Percentiles rank a stretch among this genome's conserved stretches.
phyloP scores from a whole-genome alignment of 2,888 invertebrate species.

The Lottia gigantea region DNA sequence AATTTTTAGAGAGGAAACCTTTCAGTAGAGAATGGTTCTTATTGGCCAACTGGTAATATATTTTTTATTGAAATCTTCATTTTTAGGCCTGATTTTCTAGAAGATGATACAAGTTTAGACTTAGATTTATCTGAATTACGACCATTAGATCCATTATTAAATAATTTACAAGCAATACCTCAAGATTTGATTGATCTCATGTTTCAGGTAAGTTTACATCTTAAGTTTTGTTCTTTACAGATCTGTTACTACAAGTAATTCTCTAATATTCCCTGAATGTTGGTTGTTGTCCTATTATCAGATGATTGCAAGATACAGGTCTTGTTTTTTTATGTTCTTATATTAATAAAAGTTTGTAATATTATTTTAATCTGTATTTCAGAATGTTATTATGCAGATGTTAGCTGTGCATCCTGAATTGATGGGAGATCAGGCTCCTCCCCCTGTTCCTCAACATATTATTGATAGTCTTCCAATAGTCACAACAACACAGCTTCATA shows the following conservation, averaged over 20 bases:
- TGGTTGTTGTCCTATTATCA: too few species aligned
- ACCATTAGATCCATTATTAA: conserved; percentile 34
- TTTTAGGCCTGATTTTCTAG: conserved; percentile 14
- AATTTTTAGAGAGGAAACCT: too few species aligned
- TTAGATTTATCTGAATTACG: conserved; percentile 32
- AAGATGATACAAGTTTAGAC: conserved; percentile 25
- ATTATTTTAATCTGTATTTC: conserved; percentile 11
- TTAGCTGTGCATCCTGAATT: conserved; percentile 57
- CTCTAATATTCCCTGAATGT: too few species aligned
- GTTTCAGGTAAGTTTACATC: conserved; percentile 40
- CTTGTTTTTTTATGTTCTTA: too few species aligned
- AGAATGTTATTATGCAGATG: conserved; percentile 61
- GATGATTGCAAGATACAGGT: too few species aligned
- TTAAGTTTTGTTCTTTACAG: too few species aligned
- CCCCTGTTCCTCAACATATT: conserved; percentile 41
- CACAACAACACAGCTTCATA: conserved; percentile 30
- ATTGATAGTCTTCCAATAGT: conserved; percentile 44
- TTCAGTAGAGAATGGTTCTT: too few species aligned
- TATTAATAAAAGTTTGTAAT: too few species aligned
- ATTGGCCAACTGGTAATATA: too few species aligned
- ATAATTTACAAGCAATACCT: conserved; percentile 27
- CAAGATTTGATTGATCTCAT: conserved; percentile 37
- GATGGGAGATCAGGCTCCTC: conserved; percentile 51
- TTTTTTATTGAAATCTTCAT: too few species aligned
- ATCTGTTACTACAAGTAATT: too few species aligned